Conservation (phyloP, 2,113 vertebrate species). For the Scartelaos histophorus region DNA sequence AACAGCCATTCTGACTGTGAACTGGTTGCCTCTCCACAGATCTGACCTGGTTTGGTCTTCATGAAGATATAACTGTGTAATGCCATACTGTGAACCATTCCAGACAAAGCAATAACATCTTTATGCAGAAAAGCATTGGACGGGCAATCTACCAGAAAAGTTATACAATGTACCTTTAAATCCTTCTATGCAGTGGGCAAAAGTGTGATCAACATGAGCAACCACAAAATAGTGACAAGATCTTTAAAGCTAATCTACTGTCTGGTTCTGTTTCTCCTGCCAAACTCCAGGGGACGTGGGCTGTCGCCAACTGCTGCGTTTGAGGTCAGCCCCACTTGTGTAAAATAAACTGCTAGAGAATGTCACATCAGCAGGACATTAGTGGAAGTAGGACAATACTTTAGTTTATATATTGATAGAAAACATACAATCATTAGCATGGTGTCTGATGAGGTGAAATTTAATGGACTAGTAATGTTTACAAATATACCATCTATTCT, state of each 20-base stretch:
- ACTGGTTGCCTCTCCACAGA: too few species aligned
- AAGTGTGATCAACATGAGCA: slow-evolving; percentile 1
- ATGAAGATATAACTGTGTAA: too few species aligned
- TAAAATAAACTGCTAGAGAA: not conserved
- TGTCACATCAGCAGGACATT: not conserved
- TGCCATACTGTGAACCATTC: too few species aligned
- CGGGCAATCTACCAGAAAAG: too few species aligned
- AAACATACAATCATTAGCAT: not conserved
- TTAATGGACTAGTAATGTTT: not conserved
- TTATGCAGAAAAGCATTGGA: not conserved
- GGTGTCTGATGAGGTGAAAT: not conserved
- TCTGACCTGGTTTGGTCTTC: too few species aligned
- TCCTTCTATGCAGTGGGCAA: not conserved
- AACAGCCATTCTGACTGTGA: too few species aligned
- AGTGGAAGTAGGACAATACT: not conserved
- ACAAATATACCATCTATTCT: too few species aligned
- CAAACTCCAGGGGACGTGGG: slow-evolving; percentile 20
- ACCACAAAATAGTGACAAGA: not conserved
- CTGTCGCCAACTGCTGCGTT: slow-evolving; percentile 20
- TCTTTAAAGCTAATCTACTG: slow-evolving; percentile 18
- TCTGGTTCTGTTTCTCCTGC: slow-evolving; percentile 8
- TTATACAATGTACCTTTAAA: too few species aligned
- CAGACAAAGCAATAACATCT: not conserved
- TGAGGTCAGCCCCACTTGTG: slow-evolving; percentile 27
- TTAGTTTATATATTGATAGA: not conserved